Percentiles rank a stretch among this genome's conserved stretches.
These are phyloP conservation scores for Drosophila lacteicornis DNA, from an alignment of 1,140 invertebrate genomes.

Conservation along the genomic window DNA sequence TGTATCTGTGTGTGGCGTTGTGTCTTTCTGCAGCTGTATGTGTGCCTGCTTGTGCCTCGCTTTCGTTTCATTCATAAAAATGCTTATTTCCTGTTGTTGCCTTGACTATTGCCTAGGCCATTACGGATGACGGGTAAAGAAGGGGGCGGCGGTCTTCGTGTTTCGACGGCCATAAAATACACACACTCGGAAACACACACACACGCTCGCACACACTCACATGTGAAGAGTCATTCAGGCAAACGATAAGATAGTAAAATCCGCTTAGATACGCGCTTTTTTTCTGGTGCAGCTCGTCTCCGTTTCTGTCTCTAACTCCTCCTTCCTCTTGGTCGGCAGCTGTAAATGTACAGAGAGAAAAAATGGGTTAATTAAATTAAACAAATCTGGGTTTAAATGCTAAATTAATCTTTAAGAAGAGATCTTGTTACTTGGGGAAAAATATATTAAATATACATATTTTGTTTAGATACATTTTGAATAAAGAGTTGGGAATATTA, in stretches of 20 bases:
- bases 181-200: constrained; percentile 33
- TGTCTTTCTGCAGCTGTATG: constrained; percentile 19
- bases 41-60: constrained; percentile 45
- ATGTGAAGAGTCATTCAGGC: constrained; percentile 63
- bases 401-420: too few species aligned
- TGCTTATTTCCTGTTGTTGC: constrained; percentile 81
- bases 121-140: constrained; percentile 31
- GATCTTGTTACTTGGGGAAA: too few species aligned
- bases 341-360: not conserved
- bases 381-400: not conserved
- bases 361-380: not conserved
- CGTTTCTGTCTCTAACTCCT: not conserved
- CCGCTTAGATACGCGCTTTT: constrained; percentile 79
- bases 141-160: constrained; percentile 42
- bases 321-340: constrained; percentile 2
- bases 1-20: constrained; percentile 22
- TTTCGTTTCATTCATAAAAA: constrained; percentile 83
- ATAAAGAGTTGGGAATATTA: too few species aligned
- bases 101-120: constrained; percentile 48
- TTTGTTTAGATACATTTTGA: too few species aligned
- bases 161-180: constrained; percentile 75
- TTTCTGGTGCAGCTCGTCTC: constrained; percentile 25
- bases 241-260: constrained; percentile 81
- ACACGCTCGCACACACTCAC: constrained; percentile 6
- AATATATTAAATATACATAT: too few species aligned